Conservation (phyloP, 92 coral and sea anemone genomes). For the Epizoanthus illoricatus region DNA sequence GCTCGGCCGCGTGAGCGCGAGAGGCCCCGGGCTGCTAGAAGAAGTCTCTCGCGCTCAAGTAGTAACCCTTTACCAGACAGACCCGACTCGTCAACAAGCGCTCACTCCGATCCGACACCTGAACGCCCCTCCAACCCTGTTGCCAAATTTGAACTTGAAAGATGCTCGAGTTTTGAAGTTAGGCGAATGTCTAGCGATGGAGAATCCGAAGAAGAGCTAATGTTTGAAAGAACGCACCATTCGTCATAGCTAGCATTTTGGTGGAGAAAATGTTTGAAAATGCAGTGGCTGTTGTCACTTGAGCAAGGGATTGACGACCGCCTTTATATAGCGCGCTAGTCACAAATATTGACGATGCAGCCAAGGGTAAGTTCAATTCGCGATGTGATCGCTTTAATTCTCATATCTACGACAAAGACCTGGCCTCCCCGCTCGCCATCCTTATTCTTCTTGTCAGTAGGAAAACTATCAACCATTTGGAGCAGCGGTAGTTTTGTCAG, state of each 20-base stretch:
- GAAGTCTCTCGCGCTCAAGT: constrained; percentile 44
- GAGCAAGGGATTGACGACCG: neutral
- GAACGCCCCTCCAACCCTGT: constrained; percentile 40
- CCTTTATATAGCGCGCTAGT: neutral
- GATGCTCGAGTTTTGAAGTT: constrained; percentile 26
- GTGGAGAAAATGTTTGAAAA: neutral
- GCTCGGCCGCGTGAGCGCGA: constrained; percentile 74
- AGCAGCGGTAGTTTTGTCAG: neutral
- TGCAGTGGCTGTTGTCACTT: neutral
- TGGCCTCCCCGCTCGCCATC: neutral
- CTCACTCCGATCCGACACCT: constrained; percentile 27
- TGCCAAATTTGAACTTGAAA: constrained; percentile 35
- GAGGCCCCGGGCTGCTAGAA: constrained; percentile 79
- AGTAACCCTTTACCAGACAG: constrained; percentile 30
- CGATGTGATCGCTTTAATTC: neutral
- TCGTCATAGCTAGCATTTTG: constrained; percentile 1
- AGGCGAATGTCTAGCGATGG: constrained; percentile 19
- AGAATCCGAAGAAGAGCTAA: constrained; percentile 9
- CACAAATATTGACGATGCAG: neutral
- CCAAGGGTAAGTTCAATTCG: constrained; percentile 20
- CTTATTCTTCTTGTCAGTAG: constrained; percentile 2
- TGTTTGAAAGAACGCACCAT: constrained; percentile 15
- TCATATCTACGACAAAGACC: neutral
- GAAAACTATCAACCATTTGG: neutral
- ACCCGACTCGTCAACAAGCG: constrained; percentile 40